A percentile compares a stretch with the other conserved stretches of the same genome.
Conservation (phyloP, 2,113 vertebrate species). For the Hirundichthys speculiger region DNA sequence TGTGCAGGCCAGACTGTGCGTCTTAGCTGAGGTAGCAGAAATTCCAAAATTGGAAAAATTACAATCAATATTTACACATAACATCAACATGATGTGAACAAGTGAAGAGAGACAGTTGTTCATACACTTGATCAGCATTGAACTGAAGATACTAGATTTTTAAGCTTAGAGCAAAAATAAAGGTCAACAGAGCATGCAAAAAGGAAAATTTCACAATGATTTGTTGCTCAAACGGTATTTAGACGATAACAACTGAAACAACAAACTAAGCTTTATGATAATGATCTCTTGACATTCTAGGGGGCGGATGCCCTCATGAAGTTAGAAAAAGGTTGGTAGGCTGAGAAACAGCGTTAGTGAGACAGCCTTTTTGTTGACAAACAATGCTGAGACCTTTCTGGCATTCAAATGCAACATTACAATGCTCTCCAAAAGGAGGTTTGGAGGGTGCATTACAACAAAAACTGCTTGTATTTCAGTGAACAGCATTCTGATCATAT, state of each 20-base stretch:
- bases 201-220: neutral
- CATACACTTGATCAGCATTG: neutral
- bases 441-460: slow-evolving; percentile 27
- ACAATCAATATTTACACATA: slow-evolving; percentile 1
- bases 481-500: slow-evolving; percentile 49
- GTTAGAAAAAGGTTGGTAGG: slow-evolving; percentile 48
- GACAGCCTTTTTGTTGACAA: slow-evolving; percentile 42
- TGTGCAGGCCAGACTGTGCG: slow-evolving; percentile 80
- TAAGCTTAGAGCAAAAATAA: slow-evolving; percentile 18
- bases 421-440: neutral
- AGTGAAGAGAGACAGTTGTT: neutral
- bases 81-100: neutral
- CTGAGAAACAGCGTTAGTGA: slow-evolving; percentile 42
- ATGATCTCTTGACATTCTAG: slow-evolving; percentile 37
- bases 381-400: slow-evolving; percentile 47
- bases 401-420: slow-evolving; percentile 33
- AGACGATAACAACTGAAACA: slow-evolving; percentile 4
- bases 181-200: slow-evolving; percentile 28
- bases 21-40: slow-evolving; percentile 77
- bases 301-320: slow-evolving; percentile 23
- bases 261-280: slow-evolving; percentile 16
- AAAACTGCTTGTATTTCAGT: slow-evolving; percentile 45
- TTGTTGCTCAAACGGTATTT: slow-evolving; percentile 12
- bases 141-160: slow-evolving; percentile 11
- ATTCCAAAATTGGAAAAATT: slow-evolving; percentile 1